phyloP scores from a whole-genome alignment of 64 coral and sea anemone genomes.

The Platygyra sinensis region DNA sequence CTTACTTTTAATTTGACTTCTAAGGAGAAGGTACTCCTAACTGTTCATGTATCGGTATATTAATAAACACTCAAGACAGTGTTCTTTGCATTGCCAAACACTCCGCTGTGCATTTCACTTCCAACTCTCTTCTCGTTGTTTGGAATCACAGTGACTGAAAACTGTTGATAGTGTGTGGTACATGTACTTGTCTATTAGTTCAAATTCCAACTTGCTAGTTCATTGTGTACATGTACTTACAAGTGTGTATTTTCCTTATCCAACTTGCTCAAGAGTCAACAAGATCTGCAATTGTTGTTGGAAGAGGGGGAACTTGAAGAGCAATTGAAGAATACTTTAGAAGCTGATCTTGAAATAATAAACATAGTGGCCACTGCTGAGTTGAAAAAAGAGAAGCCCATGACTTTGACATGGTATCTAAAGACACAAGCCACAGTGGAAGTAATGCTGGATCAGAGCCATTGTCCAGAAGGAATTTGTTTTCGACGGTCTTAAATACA shows the following conservation, averaged over 20 bases:
- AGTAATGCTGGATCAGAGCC: conserved; percentile 74
- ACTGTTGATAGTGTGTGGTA: too few species aligned
- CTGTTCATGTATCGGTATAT: too few species aligned
- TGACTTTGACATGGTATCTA: conserved; percentile 67
- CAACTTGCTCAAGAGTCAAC: conserved; percentile 73
- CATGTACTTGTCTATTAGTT: too few species aligned
- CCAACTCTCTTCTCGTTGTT: too few species aligned
- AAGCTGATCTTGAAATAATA: conserved; percentile 63
- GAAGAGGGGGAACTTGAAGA: conserved; percentile 75
- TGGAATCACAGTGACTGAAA: too few species aligned
- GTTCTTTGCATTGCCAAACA: not conserved
- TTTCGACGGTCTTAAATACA: conserved; percentile 61
- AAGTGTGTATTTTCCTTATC: not conserved
- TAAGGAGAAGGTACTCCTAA: too few species aligned
- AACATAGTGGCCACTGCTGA: conserved; percentile 41
- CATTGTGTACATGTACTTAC: too few species aligned
- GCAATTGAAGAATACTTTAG: conserved; percentile 56
- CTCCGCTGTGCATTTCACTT: too few species aligned
- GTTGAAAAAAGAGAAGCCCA: conserved; percentile 42
- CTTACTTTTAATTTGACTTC: too few species aligned
- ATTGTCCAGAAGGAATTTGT: conserved; percentile 76
- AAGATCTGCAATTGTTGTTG: conserved; percentile 81
- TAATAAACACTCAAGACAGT: too few species aligned
- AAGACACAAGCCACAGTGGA: conserved; percentile 57
- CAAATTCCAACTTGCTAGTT: too few species aligned